A percentile compares a stretch with the other conserved stretches of the same genome.
Conservation (phyloP, 2,797 vertebrate genomes). For the Acanthis flammea region DNA sequence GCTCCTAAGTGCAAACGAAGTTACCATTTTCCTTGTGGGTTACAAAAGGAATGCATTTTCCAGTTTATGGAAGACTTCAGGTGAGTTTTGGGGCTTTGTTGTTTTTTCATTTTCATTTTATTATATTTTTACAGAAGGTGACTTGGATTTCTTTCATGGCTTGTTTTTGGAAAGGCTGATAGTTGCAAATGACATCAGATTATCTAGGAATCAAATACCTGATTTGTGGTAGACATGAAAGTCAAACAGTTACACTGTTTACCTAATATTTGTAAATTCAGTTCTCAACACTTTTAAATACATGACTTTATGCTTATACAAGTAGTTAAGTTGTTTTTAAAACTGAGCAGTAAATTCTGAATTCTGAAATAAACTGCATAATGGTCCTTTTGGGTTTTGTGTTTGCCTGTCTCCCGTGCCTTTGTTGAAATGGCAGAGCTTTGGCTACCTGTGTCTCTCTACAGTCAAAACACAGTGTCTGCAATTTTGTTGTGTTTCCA, state of each 20-base stretch:
- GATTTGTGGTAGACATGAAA: neutral
- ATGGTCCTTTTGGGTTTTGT: neutral
- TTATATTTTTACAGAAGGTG: neutral
- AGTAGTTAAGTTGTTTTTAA: neutral
- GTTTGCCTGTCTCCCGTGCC: neutral
- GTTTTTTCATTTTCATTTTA: neutral
- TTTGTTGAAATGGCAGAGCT: neutral
- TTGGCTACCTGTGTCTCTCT: neutral
- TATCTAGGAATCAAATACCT: neutral
- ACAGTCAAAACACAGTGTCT: neutral
- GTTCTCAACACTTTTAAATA: neutral
- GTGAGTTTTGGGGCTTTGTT: constrained; percentile 73
- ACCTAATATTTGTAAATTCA: neutral
- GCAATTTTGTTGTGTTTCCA: neutral
- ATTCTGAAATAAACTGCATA: neutral
- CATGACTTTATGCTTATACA: neutral
- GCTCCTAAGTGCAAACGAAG: constrained; percentile 83
- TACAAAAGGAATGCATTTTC: constrained; percentile 84
- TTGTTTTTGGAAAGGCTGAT: neutral
- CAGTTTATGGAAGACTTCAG: constrained; percentile 89
- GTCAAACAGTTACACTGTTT: neutral
- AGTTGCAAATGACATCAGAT: neutral
- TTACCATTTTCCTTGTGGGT: constrained; percentile 91
- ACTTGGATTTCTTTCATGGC: neutral
- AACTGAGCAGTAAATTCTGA: neutral